Evolutionary conservation across 1,140 invertebrate genomes (phyloP), one percentile per base, ranked within the genome.

Genomic region (Wiebesia pumilae): DNA sequence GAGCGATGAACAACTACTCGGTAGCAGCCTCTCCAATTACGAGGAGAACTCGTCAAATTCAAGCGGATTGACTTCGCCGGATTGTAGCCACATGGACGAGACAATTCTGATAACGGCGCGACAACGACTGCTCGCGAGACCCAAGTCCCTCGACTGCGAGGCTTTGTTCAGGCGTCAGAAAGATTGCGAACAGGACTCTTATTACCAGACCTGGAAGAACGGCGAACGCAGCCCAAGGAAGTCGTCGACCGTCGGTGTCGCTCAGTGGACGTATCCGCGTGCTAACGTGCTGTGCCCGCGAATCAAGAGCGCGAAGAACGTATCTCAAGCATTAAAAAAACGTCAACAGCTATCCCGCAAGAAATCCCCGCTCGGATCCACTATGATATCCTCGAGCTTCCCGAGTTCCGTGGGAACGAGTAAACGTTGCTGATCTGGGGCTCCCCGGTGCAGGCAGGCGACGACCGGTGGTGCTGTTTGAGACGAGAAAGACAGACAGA

Each of bases 181-280:
- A n/a, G 10, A 67, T 91, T 91, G 12, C 87, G 92, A 85, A 91
- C 94, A 95, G 62, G 94, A 94, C 81, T 92, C 95, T 30, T 96
- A 96, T 90, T 96, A 95, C 87, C 94, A 94, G 82, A 94, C 94
- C 3, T 96, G 95, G 95, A 94, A 92, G 69, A 93, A 27, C 90
- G 93, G 0, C 92, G 92, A 69, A 54, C 7, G 0, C 27, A 33
- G 47, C n/a, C 3, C 12, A 6, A 77, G n/a, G 19, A 54, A 54
- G 19, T 19, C 51, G 19, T 19, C 51, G 19, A 54, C 19, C 19
- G 6, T 16, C 14, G 51, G 19, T 54, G 12, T 47, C 43, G 2
- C 51, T 6, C 93, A 95, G 90, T 93, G 90, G 93, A 89, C 91
- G 88, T 92, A 88, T 54, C 80, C 73, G 0, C 81, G 81, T 21